Evolutionary conservation across 64 coral and sea anemone genomes (phyloP), one percentile per base, ranked within the genome.

Genomic region (Porites lutea): DNA sequence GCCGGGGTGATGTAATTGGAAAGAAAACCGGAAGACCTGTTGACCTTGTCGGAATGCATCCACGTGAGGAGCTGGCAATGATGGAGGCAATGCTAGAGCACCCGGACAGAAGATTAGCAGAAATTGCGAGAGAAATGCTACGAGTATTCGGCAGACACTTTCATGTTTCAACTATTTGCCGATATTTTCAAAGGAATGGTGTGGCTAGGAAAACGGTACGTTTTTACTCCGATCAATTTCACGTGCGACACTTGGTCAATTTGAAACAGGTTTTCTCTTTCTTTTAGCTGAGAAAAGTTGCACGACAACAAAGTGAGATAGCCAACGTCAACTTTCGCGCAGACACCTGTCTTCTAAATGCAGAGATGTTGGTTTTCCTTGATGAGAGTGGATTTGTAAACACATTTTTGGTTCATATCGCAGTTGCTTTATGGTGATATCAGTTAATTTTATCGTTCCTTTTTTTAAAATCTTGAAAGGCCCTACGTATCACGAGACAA

Each of bases 141-240:
- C n/a, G n/a, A n/a, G n/a, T n/a, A n/a, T n/a, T n/a, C n/a, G n/a
- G n/a, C n/a, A n/a, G n/a, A n/a, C n/a, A n/a, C n/a, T n/a, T n/a
- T n/a, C n/a, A n/a, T n/a, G n/a, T n/a, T n/a, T n/a, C n/a, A n/a
- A n/a, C n/a, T n/a, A n/a, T n/a, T n/a, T n/a, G n/a, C n/a, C n/a
- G n/a, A 19, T 88, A 88, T 48, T 63, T 88, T 45, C n/a, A 75
- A 88, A 75, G 86, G 74, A 76, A 88, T 14, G 71, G 54, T 10
- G 71, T 76, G 14, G 61, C 86, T 14, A 88, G 71, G 48, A 74
- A 72, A 58, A 62, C 11, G 55, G 23, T 37, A 47, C 21, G 18
- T 47, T 37, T 21, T 11, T 3, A 27, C 4, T 13, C 19, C 3
- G 12, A 7, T 13, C 19, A 71, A 20, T 72, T 74, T 21, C 22